Evolutionary conservation across 2,113 vertebrate species (phyloP).

Genomic region (Daphoenositta chrysoptera): DNA sequence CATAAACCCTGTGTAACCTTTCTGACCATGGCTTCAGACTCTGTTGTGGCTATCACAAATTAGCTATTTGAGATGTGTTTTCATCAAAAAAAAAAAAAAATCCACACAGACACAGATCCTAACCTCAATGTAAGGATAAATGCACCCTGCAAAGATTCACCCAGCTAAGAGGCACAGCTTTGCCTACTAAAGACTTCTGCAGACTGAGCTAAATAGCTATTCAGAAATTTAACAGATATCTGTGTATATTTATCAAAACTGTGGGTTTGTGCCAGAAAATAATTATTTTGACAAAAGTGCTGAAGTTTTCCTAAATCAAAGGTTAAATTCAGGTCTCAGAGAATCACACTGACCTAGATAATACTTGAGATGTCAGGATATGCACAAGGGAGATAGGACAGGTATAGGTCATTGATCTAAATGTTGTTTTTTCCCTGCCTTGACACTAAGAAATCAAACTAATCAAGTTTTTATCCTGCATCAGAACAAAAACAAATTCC

Average conservation of each 20-base stretch:
- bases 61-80: not conserved
- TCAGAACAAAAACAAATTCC: not conserved
- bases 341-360: not conserved
- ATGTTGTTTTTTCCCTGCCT: not conserved
- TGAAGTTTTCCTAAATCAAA: not conserved
- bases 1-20: not conserved
- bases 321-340: not conserved
- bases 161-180: not conserved
- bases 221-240: not conserved
- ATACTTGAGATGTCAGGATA: not conserved
- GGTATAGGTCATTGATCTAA: not conserved
- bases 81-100: not conserved
- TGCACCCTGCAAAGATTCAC: not conserved
- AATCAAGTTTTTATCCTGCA: not conserved
- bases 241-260: not conserved
- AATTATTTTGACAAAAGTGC: not conserved
- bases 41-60: not conserved
- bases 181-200: not conserved
- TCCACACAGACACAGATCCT: not conserved
- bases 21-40: not conserved
- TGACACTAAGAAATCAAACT: not conserved
- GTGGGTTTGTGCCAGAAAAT: fast-evolving
- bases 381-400: not conserved
- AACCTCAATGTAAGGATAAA: not conserved
- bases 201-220: not conserved